Conservation (phyloP, 2,888 invertebrate species). For the Agrypnus murinus region DNA sequence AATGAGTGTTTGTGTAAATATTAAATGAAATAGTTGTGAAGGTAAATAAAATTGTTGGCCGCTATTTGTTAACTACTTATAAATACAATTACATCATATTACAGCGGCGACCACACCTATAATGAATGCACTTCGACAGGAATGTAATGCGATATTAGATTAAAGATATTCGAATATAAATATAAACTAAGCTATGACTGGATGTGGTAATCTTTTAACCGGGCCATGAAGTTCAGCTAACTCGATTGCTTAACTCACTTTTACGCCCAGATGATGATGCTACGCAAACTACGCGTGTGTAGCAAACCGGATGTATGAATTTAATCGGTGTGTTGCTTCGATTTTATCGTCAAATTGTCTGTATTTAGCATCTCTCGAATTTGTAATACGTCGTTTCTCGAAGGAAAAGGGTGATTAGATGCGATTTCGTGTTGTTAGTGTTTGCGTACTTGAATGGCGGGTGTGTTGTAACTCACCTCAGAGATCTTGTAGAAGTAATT, state of each 20-base stretch:
- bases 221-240: slow-evolving; percentile 46
- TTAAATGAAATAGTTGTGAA: slow-evolving; percentile 21
- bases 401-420: slow-evolving; percentile 45
- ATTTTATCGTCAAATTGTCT: slow-evolving; percentile 44
- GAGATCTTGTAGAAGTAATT: slow-evolving; percentile 30
- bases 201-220: slow-evolving; percentile 52
- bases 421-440: slow-evolving; percentile 35
- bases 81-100: slow-evolving; percentile 47
- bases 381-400: slow-evolving; percentile 37
- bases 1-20: slow-evolving; percentile 25
- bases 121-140: slow-evolving; percentile 49
- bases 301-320: slow-evolving; percentile 48
- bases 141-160: slow-evolving; percentile 54
- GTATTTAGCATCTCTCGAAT: slow-evolving; percentile 37
- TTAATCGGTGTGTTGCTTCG: slow-evolving; percentile 38
- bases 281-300: slow-evolving; percentile 39
- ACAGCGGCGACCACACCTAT: slow-evolving; percentile 49
- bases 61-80: slow-evolving; percentile 43
- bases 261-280: slow-evolving; percentile 45
- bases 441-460: slow-evolving; percentile 36
- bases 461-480: slow-evolving; percentile 31
- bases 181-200: slow-evolving; percentile 36
- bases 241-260: slow-evolving; percentile 43
- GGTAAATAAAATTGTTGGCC: slow-evolving; percentile 34
- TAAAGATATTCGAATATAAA: slow-evolving; percentile 43